phyloP scores from a whole-genome alignment of 2,888 invertebrate species.

The Aleiodes alternator region DNA sequence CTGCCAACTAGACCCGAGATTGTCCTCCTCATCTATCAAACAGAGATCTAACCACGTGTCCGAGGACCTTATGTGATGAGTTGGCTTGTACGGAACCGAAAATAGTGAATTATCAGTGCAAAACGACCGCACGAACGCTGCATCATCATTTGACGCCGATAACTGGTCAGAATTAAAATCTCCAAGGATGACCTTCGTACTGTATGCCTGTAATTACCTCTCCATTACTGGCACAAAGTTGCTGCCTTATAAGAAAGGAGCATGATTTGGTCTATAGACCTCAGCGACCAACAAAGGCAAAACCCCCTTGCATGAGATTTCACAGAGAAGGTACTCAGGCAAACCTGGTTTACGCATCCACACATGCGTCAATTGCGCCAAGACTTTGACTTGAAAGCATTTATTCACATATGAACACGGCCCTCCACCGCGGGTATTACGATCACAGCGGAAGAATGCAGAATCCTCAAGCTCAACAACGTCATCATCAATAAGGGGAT shows the following conservation, averaged over 20 bases:
- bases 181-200: neutral
- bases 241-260: neutral
- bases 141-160: neutral
- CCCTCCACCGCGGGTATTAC: conserved; percentile 5
- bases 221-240: neutral
- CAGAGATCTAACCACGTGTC: neutral
- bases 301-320: neutral
- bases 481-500: neutral
- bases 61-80: neutral
- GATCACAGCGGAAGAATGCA: neutral
- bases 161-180: conserved; percentile 9
- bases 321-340: conserved; percentile 6
- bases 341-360: neutral
- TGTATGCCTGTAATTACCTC: neutral
- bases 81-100: neutral
- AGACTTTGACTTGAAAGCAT: neutral
- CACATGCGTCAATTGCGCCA: neutral
- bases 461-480: neutral
- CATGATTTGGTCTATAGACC: neutral
- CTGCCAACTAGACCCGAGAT: neutral
- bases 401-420: neutral
- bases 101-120: neutral
- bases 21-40: neutral
- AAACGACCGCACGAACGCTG: neutral
- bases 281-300: neutral